A percentile compares a stretch with the other conserved stretches of the same genome.
phyloP scores from a whole-genome alignment of 2,888 invertebrate genomes.

The Lordiphosa fenestrarum region DNA sequence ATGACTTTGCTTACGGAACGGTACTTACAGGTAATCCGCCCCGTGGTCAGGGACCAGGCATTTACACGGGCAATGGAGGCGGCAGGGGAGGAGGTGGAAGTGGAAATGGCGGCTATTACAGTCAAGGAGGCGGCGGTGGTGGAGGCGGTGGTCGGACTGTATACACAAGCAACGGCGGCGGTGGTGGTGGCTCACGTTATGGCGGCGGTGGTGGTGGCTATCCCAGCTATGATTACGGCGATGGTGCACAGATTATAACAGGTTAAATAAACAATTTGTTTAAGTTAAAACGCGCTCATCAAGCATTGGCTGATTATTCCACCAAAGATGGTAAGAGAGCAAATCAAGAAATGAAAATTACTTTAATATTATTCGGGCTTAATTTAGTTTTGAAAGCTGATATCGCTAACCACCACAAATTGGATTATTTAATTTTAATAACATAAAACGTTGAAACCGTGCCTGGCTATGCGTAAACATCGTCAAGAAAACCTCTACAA shows the following conservation, averaged over 20 bases:
- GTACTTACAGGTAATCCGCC: conserved; percentile 57
- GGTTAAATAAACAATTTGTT: conserved; percentile 35
- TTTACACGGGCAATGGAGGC: conserved; percentile 34
- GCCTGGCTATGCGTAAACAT: no score
- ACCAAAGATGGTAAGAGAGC: no score
- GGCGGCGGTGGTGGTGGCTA: conserved; percentile 17
- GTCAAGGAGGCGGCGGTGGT: conserved; percentile 18
- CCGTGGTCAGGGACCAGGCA: conserved; percentile 54
- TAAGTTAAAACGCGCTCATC: not conserved
- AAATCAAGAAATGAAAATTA: conserved; percentile 4
- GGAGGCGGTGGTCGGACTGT: conserved; percentile 45
- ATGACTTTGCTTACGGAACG: conserved; percentile 4
- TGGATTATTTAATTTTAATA: no score
- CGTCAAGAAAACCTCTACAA: no score
- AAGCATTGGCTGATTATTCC: no score
- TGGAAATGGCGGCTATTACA: conserved; percentile 6
- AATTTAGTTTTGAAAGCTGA: no score
- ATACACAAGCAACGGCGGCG: conserved; percentile 48
- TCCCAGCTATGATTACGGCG: conserved; percentile 39
- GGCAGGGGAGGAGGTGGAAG: conserved; percentile 13
- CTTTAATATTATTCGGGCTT: no score
- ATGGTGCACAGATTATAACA: conserved; percentile 55
- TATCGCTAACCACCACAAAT: no score
- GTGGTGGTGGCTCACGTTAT: conserved; percentile 10
- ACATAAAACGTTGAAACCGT: no score